Percentiles rank a stretch among this genome's conserved stretches.
These are phyloP conservation scores for Atlantisia rogersi DNA, from an alignment of 2,113 vertebrate genomes.

Conservation along the genomic window DNA sequence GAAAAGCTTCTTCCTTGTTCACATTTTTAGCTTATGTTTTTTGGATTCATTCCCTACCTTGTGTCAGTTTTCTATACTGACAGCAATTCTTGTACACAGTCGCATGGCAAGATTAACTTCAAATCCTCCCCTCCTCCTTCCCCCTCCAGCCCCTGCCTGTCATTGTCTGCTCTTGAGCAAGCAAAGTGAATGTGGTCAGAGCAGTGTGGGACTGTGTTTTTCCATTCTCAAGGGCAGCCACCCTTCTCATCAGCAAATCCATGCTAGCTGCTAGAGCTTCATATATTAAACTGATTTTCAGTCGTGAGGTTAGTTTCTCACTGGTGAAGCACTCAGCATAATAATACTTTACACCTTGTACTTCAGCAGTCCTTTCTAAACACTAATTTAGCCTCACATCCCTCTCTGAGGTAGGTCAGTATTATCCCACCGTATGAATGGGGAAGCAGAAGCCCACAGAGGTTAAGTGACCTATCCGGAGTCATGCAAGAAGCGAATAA, in stretches of 20 bases:
- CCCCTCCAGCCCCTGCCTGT: constrained; percentile 64
- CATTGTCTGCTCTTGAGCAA: constrained; percentile 79
- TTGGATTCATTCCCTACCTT: constrained; percentile 67
- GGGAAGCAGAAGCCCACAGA: constrained; percentile 7
- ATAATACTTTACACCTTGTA: constrained; percentile 56
- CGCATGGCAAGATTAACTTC: constrained; percentile 69
- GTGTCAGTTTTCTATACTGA: constrained; percentile 68
- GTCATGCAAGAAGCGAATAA: neutral
- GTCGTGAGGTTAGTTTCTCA: constrained; percentile 57
- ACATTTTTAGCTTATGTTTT: constrained; percentile 65
- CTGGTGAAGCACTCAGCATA: constrained; percentile 70
- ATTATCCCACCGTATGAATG: neutral
- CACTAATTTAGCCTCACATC: neutral
- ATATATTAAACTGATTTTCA: constrained; percentile 72
- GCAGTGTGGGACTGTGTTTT: constrained; percentile 57
- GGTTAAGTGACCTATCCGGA: constrained; percentile 11
- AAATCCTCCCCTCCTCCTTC: constrained; percentile 71
- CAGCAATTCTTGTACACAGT: constrained; percentile 72
- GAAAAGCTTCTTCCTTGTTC: constrained; percentile 41
- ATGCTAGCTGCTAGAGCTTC: constrained; percentile 51
- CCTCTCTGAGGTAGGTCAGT: constrained; percentile 36
- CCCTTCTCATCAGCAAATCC: constrained; percentile 73
- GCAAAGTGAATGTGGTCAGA: constrained; percentile 71
- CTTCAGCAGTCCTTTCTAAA: constrained; percentile 42
- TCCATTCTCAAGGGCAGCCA: constrained; percentile 69